phyloP scores from a whole-genome alignment of 1,140 invertebrate species.

The Danaus plexippus region DNA sequence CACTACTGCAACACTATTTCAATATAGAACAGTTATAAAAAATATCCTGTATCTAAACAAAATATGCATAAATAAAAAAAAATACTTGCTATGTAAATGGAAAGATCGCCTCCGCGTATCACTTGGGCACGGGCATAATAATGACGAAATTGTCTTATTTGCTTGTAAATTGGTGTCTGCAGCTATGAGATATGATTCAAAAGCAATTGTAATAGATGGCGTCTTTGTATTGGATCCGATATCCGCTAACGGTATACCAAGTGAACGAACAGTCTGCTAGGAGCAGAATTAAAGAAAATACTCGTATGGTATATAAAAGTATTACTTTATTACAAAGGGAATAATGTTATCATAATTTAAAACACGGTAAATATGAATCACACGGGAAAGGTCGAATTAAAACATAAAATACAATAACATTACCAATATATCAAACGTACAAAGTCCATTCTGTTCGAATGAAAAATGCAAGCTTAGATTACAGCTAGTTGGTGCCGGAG shows the following conservation, averaged over 20 bases:
- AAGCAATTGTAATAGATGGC: conserved; percentile 18
- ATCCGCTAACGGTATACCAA: conserved; percentile 13
- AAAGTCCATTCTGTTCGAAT: conserved; percentile 32
- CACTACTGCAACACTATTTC: no score
- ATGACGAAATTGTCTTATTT: conserved; percentile 38
- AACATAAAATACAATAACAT: conserved; percentile 18
- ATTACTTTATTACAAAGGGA: no score
- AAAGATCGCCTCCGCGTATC: conserved; percentile 8
- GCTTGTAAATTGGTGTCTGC: conserved; percentile 40
- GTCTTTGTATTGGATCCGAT: conserved; percentile 17
- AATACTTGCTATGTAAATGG: no score
- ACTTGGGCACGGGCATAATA: conserved; percentile 10
- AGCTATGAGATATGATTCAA: conserved; percentile 27
- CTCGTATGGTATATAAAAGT: no score
- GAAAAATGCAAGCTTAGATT: conserved; percentile 54
- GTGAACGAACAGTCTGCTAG: no score
- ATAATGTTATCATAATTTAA: no score
- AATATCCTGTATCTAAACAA: no score
- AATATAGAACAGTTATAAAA: no score
- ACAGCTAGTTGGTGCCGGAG: conserved; percentile 28
- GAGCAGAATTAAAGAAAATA: no score
- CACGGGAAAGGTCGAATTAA: not conserved
- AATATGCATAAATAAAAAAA: no score
- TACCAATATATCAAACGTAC: conserved; percentile 24
- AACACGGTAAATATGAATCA: no score